Percentiles rank a stretch among this genome's conserved stretches.
Evolutionary conservation across 2,888 invertebrate species (phyloP).

Genomic region (Digitonthophagus gazella): DNA sequence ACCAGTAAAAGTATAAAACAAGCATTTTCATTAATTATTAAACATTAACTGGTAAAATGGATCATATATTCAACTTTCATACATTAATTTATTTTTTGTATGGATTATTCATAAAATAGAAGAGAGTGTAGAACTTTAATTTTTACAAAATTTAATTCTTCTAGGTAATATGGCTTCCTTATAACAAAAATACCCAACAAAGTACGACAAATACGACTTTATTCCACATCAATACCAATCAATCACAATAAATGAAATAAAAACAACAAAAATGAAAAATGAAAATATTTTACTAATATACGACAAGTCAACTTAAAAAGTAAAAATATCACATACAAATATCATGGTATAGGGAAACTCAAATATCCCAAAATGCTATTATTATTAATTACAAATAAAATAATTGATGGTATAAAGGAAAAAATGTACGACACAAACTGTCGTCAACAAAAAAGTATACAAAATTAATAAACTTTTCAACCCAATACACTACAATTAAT

Average conservation of each 20-base stretch:
- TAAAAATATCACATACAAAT: conserved; percentile 27
- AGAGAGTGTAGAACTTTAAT: no score
- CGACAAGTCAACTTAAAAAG: conserved; percentile 21
- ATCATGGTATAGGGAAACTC: conserved; percentile 22
- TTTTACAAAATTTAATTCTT: no score
- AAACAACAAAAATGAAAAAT: not conserved
- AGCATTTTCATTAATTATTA: no score
- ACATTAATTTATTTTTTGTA: no score
- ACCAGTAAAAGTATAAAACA: no score
- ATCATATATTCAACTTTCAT: no score
- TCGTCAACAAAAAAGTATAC: not conserved
- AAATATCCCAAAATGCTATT: conserved; percentile 21
- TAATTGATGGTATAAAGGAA: not conserved
- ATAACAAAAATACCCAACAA: not conserved
- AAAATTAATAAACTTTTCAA: not conserved
- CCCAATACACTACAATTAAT: conserved; percentile 3
- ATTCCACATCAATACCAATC: not conserved
- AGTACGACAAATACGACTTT: not conserved
- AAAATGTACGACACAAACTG: not conserved
- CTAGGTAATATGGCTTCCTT: no score
- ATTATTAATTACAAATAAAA: conserved; percentile 9
- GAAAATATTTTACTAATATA: conserved; percentile 19
- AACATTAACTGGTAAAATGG: no score
- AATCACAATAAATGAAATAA: not conserved
- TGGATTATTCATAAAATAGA: no score